Percentiles rank a stretch among this genome's conserved stretches.
These are phyloP conservation scores for Leiothrix lutea DNA, from an alignment of 2,113 vertebrate species.

Conservation along the genomic window DNA sequence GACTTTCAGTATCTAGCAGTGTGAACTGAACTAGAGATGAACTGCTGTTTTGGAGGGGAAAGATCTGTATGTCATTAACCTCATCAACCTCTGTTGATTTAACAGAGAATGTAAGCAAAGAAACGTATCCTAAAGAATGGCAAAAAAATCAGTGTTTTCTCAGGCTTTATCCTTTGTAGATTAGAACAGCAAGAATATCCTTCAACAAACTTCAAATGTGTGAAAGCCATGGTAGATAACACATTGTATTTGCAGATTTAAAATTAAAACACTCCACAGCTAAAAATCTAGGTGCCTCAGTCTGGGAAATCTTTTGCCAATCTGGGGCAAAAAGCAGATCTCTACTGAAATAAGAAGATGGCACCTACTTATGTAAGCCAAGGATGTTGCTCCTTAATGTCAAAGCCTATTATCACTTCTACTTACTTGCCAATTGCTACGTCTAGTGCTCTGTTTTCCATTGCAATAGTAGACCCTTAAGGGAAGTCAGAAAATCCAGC, in stretches of 20 bases:
- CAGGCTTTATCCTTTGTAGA: conserved; percentile 6
- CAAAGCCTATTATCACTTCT: not conserved
- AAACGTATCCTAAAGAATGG: not conserved
- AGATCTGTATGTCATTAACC: conserved; percentile 7
- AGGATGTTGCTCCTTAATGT: not conserved
- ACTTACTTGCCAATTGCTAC: not conserved
- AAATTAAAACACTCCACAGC: not conserved
- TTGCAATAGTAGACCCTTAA: not conserved
- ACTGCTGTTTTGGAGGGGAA: not conserved
- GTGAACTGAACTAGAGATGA: not conserved
- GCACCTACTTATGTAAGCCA: not conserved
- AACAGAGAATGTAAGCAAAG: conserved; percentile 3
- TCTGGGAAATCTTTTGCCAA: not conserved
- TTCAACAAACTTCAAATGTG: not conserved
- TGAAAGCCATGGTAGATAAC: not conserved
- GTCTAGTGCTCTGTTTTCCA: not conserved
- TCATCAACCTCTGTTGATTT: conserved; percentile 1
- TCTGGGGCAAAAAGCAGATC: not conserved
- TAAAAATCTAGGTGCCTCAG: not conserved
- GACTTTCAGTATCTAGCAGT: not conserved
- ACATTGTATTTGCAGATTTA: not conserved
- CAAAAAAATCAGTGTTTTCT: not conserved
- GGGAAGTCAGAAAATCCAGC: not conserved
- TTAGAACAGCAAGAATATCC: not conserved
- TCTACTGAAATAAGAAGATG: not conserved